Evolutionary conservation across 2,888 invertebrate species (phyloP), one percentile per base, ranked within the genome.

Genomic region (Parnassius glacialis): DNA sequence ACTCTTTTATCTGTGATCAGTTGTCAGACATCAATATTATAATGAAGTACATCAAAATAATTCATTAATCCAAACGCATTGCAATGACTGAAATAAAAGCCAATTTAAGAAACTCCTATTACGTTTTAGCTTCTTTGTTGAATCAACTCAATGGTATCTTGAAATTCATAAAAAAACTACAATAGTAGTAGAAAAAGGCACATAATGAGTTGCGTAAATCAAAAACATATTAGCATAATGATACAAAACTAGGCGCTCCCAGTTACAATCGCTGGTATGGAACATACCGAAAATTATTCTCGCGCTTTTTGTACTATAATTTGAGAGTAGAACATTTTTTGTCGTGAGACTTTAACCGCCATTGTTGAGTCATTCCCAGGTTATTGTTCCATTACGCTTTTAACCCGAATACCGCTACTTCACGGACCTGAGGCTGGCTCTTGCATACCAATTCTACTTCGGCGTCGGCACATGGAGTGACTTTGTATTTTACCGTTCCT

Each of bases 391-490:
- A 16, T 61, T 56, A 25, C 13, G 50, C 41, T 61, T 44, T 16
- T 41, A 48, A 50, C 50, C 42, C 2, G 16, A 53, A 52, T 50
- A 54, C 62, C 62, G 62, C 54, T 62, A 58, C 16, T 11, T 41
- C 54, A 54, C 50, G 34, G 54, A 58, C 58, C 54, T 12, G 20
- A 54, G 54, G 62, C 41, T 44, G 44, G 16, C 50, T 13, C 58
- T 56, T 54, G 62, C 58, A 62, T 62, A 62, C 54, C 44, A 58
- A 58, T 62, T 54, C 54, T 9, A 34, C 54, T 58, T 54, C 34
- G 41, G 54, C 48, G 44, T 13, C 20, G 52, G 44, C 34, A 43
- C 42, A 53, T 34, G 44, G 41, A 44, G 20, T 43, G 50, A 48
- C 44, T 43, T 53, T n/a, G 52, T 50, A 53, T 53, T 48, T 20